Evolutionary conservation across 2,888 invertebrate species (phyloP).

Genomic region (Drosophila peninsularis): DNA sequence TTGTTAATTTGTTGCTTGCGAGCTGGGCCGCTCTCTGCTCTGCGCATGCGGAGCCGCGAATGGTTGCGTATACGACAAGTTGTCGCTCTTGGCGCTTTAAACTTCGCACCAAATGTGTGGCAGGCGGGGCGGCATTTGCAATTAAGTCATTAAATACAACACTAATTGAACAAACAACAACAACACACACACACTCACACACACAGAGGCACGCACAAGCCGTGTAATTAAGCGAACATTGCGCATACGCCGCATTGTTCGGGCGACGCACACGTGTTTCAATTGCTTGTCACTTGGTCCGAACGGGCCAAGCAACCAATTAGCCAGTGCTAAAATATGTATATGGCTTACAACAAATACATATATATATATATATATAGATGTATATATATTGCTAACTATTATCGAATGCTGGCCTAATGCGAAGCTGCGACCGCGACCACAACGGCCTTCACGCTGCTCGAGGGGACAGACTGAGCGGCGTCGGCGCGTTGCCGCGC

Average conservation of each 20-base stretch:
- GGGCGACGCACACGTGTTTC: slow-evolving; percentile 29
- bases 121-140: slow-evolving; percentile 44
- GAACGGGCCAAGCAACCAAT: slow-evolving; percentile 37
- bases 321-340: slow-evolving; percentile 49
- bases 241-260: slow-evolving; percentile 68
- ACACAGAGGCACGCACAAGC: neutral
- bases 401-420: slow-evolving; percentile 12
- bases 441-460: slow-evolving; percentile 59
- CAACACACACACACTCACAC: slow-evolving; percentile 3
- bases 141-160: slow-evolving; percentile 76
- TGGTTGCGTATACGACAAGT: slow-evolving; percentile 54
- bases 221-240: slow-evolving; percentile 61
- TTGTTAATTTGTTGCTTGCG: slow-evolving; percentile 21
- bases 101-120: slow-evolving; percentile 17
- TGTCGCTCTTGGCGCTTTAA: slow-evolving; percentile 13
- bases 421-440: slow-evolving; percentile 31
- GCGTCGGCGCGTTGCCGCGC: slow-evolving; percentile 50
- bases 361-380: neutral
- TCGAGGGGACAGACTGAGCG: slow-evolving; percentile 68
- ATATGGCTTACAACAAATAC: slow-evolving; percentile 39
- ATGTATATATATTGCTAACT: neutral
- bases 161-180: slow-evolving; percentile 63
- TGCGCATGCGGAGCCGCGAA: slow-evolving; percentile 40
- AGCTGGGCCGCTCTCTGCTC: slow-evolving; percentile 1
- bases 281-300: slow-evolving; percentile 34